Conservation (phyloP, 2,888 invertebrate species). For the Sarcophaga variegata region DNA sequence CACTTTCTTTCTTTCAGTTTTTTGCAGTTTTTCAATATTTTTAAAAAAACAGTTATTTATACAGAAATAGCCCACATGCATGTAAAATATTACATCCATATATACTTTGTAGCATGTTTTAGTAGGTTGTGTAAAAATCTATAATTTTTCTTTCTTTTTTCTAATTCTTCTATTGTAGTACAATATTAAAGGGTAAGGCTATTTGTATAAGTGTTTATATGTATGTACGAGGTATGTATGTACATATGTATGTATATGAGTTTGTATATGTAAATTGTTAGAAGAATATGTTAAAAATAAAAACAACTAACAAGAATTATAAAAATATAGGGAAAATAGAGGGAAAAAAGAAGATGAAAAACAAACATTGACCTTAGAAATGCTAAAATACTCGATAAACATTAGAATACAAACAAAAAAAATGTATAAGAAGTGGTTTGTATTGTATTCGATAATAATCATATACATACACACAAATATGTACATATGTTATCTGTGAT, state of each 20-base stretch:
- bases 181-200: constrained; percentile 38
- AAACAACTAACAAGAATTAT: constrained; percentile 26
- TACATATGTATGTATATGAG: not conserved
- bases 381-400: constrained; percentile 33
- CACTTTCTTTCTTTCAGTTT: not conserved
- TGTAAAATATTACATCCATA: too few relatives aligned
- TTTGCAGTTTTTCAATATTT: constrained; percentile 29
- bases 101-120: too few relatives aligned
- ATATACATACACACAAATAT: too few relatives aligned
- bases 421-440: too few relatives aligned
- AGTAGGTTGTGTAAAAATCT: not conserved
- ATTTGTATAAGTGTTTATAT: too few relatives aligned
- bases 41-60: constrained; percentile 31
- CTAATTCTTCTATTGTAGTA: too few relatives aligned
- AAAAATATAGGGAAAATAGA: not conserved
- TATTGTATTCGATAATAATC: too few relatives aligned
- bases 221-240: too few relatives aligned
- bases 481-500: too few relatives aligned
- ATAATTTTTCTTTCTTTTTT: constrained; percentile 16
- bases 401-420: constrained; percentile 26
- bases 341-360: constrained; percentile 40
- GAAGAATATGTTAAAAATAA: constrained; percentile 16
- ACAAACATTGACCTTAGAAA: constrained; percentile 68
- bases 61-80: not conserved
- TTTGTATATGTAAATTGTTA: not conserved